A percentile compares a stretch with the other conserved stretches of the same genome.
These are phyloP conservation scores for Platyrinchus mystaceus DNA, from an alignment of 2,797 vertebrate genomes.

Conservation along the genomic window DNA sequence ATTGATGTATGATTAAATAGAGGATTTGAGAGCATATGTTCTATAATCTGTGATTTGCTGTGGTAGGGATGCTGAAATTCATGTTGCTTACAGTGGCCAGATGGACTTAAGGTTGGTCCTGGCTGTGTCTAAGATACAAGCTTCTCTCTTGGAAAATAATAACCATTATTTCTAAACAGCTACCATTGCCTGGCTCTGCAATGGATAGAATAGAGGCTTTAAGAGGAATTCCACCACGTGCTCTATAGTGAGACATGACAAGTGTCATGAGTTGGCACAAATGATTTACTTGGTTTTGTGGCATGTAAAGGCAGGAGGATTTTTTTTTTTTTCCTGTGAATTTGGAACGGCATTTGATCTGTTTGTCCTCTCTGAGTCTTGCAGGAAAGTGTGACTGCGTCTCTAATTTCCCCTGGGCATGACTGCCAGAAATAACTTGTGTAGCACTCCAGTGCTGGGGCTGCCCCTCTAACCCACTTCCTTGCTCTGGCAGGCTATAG, in stretches of 20 bases:
- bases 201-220: neutral
- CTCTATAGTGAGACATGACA: fast-evolving
- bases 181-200: neutral
- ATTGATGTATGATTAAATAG: neutral
- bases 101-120: neutral
- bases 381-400: neutral
- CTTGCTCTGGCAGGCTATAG: neutral
- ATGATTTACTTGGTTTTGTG: neutral
- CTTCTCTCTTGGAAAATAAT: neutral
- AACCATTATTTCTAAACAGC: neutral
- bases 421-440: neutral
- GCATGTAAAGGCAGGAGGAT: neutral
- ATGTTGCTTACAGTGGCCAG: neutral
- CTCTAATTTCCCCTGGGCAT: neutral
- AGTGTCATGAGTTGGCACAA: neutral
- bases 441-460: neutral
- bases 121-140: neutral
- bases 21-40: neutral
- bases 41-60: neutral
- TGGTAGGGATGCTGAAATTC: neutral
- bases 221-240: neutral
- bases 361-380: neutral
- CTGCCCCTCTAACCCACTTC: neutral
- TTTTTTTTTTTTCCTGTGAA: neutral
- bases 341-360: neutral